These are phyloP conservation scores for Prunella strophiata DNA, from an alignment of 2,797 vertebrate species.

Conservation along the genomic window DNA sequence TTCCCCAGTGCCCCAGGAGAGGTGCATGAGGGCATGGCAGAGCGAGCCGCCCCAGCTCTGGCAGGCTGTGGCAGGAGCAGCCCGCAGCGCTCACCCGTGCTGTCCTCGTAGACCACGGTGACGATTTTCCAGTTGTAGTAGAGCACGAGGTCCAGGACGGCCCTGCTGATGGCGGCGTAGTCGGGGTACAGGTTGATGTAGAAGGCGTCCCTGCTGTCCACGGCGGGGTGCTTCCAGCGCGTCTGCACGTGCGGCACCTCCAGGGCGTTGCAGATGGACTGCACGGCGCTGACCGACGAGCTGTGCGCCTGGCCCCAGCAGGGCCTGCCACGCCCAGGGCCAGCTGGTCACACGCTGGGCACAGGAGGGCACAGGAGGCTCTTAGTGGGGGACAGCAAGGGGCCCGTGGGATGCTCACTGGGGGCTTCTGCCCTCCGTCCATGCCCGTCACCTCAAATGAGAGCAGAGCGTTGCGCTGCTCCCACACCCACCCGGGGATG, in stretches of 20 bases:
- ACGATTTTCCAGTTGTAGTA: constrained; percentile 95
- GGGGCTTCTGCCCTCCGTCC: background rate
- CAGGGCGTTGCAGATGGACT: constrained; percentile 97
- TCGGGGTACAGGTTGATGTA: constrained; percentile 97
- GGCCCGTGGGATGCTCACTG: too few relatives aligned
- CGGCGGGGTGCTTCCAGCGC: constrained; percentile 94
- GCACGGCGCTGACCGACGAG: constrained; percentile 94
- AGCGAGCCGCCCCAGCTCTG: accelerated
- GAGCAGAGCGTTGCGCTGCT: accelerated
- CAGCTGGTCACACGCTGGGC: constrained; percentile 93
- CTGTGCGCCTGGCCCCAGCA: constrained; percentile 96
- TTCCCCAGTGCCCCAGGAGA: background rate
- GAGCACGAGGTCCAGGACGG: constrained; percentile 93
- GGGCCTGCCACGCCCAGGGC: constrained; percentile 94
- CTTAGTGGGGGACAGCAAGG: background rate
- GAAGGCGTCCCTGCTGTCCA: constrained; percentile 94
- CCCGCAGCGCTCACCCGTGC: constrained; percentile 82
- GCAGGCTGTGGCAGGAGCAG: accelerated
- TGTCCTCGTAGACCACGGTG: constrained; percentile 97
- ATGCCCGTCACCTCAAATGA: background rate
- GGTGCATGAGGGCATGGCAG: background rate
- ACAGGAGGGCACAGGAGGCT: background rate
- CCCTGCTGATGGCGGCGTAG: constrained; percentile 92
- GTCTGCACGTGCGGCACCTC: constrained; percentile 99
- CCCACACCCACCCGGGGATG: background rate